These are phyloP conservation scores for Ficedula albicollis DNA, from an alignment of 2,797 vertebrate genomes.

Conservation along the genomic window DNA sequence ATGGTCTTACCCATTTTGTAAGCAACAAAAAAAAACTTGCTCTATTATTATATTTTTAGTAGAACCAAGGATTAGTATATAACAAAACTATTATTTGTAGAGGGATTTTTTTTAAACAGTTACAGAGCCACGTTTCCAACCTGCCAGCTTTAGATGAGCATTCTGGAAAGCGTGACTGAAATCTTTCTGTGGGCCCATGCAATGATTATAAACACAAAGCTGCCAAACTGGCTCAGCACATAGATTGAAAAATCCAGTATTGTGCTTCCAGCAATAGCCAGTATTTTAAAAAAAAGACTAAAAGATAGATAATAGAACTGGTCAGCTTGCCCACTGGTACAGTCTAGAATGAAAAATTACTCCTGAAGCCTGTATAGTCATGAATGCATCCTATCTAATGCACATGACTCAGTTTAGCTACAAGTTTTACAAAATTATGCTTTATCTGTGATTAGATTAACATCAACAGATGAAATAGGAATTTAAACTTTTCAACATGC, in stretches of 20 bases:
- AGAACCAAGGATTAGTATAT: not conserved
- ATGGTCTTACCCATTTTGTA: not conserved
- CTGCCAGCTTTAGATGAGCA: not conserved
- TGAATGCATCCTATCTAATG: rapidly evolving
- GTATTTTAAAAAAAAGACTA: not conserved
- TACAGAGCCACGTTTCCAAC: not conserved
- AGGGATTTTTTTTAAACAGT: not conserved
- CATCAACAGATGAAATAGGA: not conserved
- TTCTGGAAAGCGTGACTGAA: not conserved
- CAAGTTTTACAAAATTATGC: not conserved
- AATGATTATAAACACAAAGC: not conserved
- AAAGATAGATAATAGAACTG: not conserved
- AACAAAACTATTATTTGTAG: not conserved
- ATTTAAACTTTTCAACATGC: not conserved
- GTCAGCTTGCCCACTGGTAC: not conserved
- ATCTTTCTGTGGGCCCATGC: not conserved
- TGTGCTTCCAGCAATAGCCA: not conserved
- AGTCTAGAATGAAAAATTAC: not conserved
- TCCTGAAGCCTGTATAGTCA: not conserved
- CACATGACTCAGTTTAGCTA: not conserved
- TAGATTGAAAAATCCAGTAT: not conserved
- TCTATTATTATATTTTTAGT: not conserved
- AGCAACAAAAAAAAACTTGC: not conserved
- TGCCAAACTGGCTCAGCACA: not conserved
- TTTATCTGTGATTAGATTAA: not conserved